These are phyloP conservation scores for Penelope pileata DNA, from an alignment of 2,113 vertebrate species.

Conservation along the genomic window DNA sequence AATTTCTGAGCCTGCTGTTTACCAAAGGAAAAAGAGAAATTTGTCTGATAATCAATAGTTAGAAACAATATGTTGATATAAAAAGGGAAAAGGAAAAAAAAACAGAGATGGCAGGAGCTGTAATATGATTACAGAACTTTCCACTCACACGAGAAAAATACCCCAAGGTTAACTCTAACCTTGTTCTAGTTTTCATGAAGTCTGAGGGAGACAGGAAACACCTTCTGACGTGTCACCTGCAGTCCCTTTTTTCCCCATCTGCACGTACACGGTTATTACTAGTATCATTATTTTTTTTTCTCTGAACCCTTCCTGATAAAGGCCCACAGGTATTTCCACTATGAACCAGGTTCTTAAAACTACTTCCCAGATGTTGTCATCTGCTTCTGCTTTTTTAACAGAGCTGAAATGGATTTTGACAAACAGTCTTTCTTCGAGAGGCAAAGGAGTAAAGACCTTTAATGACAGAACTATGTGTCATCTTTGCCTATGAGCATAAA, in stretches of 20 bases:
- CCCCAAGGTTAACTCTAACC: constrained; percentile 45
- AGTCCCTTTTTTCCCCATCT: not conserved
- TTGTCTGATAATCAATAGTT: not conserved
- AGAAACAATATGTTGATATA: not conserved
- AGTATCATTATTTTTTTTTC: not conserved
- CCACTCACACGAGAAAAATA: not conserved
- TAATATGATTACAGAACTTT: not conserved
- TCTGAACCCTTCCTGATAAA: not conserved
- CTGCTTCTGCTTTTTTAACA: constrained; percentile 45
- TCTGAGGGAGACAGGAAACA: constrained; percentile 25
- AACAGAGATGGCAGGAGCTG: not conserved
- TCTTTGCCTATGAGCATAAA: constrained; percentile 79
- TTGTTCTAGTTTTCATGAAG: constrained; percentile 37
- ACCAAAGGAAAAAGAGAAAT: not conserved
- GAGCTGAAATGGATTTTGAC: constrained; percentile 70
- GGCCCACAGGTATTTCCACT: constrained; percentile 45
- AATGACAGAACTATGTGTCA: constrained; percentile 77
- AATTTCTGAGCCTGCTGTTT: not conserved
- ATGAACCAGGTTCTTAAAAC: constrained; percentile 28
- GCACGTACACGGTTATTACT: not conserved
- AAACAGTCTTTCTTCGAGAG: constrained; percentile 64
- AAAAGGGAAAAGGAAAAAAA: not conserved
- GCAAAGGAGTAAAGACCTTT: constrained; percentile 63
- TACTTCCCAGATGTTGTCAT: not conserved
- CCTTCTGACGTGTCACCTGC: constrained; percentile 44